Evolutionary conservation across 2,113 vertebrate species (phyloP), one percentile per base, ranked within the genome.

Genomic region (Sterna hirundo): DNA sequence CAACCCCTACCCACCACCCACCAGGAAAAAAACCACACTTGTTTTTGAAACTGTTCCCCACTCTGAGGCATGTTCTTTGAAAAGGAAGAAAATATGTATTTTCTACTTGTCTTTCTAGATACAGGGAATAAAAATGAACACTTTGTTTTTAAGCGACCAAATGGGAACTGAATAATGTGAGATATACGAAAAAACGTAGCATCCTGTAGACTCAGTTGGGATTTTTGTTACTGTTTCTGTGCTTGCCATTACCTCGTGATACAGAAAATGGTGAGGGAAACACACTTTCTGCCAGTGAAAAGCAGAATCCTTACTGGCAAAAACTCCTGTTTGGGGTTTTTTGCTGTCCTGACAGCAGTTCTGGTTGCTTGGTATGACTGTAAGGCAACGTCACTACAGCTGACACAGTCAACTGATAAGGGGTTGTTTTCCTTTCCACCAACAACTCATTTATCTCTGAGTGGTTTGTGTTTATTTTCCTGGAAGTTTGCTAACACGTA

Each of bases 121-220:
- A 29, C 0, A 42, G 15, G 26, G 22, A 70, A 77, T 51, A 1
- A 86, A 38, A 68, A 15, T 52, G 38, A 87, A 44, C 3, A 7
- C 10, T 55, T 83, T 12, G 12, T 4, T 47, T 91, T 83, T 85
- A 49, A 36, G 16, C 32, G 83, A 74, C 29, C 11, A 60, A 32
- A 75, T 16, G 7, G 27, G 15, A 86, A 54, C 8, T 74, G 15
- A 57, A 46, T 5, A 17, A 15, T 51, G 11, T 26, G 34, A 8
- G 17, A 60, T 51, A n/a, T 38, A 78, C 0, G 1, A 66, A 66
- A 44, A 82, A 61, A 52, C 0, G 0, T 4, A 11, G 42, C 90
- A 55, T 82, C 23, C 21, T 1, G 0, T 32, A 75, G 7, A 32
- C 9, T 68, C 32, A 18, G 22, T 0, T 86, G 10, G 3, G 15